phyloP scores from a whole-genome alignment of 2,113 vertebrate genomes.

The Leucosticte australis region DNA sequence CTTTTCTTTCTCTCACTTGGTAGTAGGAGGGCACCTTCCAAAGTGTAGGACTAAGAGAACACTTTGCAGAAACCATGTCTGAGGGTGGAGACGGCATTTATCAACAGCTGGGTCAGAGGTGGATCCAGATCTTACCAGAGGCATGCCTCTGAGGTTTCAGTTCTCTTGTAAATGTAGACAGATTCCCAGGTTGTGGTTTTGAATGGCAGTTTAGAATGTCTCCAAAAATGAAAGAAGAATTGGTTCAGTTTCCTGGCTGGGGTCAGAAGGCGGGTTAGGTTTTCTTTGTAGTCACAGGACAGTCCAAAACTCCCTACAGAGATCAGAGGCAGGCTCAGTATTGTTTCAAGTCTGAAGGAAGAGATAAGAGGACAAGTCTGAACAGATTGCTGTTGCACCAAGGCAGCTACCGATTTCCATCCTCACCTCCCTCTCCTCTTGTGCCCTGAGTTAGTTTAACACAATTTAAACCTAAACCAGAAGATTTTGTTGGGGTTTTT shows the following conservation, averaged over 20 bases:
- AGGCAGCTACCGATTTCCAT: background rate
- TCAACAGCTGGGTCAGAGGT: background rate
- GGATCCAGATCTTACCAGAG: constrained; percentile 82
- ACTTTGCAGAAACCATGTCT: background rate
- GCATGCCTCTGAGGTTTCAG: constrained; percentile 79
- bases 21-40: background rate
- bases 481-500: background rate
- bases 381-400: background rate
- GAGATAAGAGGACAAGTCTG: constrained; percentile 38
- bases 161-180: constrained; percentile 86
- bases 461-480: background rate
- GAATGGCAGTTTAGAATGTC: background rate
- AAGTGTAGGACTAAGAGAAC: background rate
- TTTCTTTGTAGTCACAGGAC: constrained; percentile 89
- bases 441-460: background rate
- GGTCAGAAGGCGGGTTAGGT: constrained; percentile 87
- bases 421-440: background rate
- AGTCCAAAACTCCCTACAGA: constrained; percentile 95
- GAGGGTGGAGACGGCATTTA: background rate
- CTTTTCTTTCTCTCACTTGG: background rate
- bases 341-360: constrained; percentile 77
- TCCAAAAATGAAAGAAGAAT: constrained; percentile 83
- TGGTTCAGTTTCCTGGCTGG: constrained; percentile 87
- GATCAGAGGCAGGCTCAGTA: constrained; percentile 86
- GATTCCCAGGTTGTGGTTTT: constrained; percentile 77